Conservation (phyloP, 2,797 vertebrate species). For the Catostomus latipinnis region DNA sequence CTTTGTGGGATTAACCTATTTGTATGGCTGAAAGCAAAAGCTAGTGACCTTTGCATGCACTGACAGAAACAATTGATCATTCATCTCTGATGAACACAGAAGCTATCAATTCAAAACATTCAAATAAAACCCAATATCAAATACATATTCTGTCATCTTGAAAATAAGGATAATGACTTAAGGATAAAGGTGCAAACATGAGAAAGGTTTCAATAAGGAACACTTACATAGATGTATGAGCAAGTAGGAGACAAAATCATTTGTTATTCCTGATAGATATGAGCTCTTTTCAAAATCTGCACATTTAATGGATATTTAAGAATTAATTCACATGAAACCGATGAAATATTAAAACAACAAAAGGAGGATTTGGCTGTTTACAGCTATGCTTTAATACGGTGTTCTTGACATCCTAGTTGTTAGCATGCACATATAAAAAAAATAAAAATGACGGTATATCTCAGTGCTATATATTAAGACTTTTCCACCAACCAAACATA, state of each 20-base stretch:
- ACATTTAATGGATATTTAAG: not conserved
- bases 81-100: not conserved
- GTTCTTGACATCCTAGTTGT: too few species aligned
- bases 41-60: not conserved
- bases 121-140: constrained; percentile 9
- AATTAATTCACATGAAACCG: not conserved
- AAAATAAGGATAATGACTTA: constrained; percentile 5
- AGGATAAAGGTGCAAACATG: not conserved
- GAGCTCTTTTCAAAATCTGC: not conserved
- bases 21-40: constrained; percentile 32
- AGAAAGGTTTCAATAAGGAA: not conserved
- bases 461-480: not conserved
- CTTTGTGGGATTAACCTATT: not conserved
- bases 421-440: not conserved
- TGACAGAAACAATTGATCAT: not conserved
- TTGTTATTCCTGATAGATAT: not conserved
- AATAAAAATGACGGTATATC: not conserved
- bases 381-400: too few species aligned
- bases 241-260: not conserved
- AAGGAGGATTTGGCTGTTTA: not conserved
- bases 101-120: not conserved
- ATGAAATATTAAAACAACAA: too few species aligned
- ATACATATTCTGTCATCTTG: constrained; percentile 11
- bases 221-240: too few species aligned
- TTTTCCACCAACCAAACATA: not conserved